These are phyloP conservation scores for Alauda arvensis DNA, from an alignment of 2,797 vertebrate species.

Conservation along the genomic window DNA sequence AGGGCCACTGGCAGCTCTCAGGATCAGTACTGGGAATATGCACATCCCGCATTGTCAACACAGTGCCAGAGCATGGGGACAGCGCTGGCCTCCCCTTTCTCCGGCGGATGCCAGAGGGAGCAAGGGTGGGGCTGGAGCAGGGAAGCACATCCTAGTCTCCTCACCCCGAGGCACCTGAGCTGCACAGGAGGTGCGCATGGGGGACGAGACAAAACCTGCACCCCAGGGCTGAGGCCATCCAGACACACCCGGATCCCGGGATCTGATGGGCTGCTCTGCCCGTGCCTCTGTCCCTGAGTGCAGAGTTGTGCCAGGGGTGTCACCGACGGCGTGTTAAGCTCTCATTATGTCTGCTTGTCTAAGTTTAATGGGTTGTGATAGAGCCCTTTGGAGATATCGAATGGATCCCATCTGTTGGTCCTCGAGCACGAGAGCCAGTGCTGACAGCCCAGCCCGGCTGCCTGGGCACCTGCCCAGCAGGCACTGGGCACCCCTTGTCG, in stretches of 20 bases:
- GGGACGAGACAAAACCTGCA: fast-evolving
- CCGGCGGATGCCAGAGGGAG: fast-evolving
- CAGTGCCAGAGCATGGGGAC: not conserved
- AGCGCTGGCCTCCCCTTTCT: fast-evolving
- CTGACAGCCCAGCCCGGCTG: not conserved
- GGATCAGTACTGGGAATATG: not conserved
- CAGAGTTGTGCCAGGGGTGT: not conserved
- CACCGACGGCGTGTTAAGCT: not conserved
- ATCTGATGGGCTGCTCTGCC: fast-evolving
- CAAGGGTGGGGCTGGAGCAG: not conserved
- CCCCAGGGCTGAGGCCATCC: not conserved
- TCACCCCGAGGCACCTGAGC: not conserved
- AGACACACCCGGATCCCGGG: fast-evolving
- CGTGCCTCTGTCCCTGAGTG: fast-evolving
- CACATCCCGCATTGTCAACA: no score
- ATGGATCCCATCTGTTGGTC: slow-evolving; percentile 50
- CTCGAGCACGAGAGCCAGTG: fast-evolving
- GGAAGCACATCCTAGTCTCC: fast-evolving
- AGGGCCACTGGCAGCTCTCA: not conserved
- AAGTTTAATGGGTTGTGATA: slow-evolving; percentile 23
- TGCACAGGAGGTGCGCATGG: fast-evolving
- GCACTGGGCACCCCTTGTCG: not conserved
- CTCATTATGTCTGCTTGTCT: slow-evolving; percentile 36
- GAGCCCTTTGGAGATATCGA: slow-evolving; percentile 34
- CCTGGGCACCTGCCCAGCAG: not conserved